Conservation (phyloP, 1,140 invertebrate genomes). For the Caenorhabditis briggsae region DNA sequence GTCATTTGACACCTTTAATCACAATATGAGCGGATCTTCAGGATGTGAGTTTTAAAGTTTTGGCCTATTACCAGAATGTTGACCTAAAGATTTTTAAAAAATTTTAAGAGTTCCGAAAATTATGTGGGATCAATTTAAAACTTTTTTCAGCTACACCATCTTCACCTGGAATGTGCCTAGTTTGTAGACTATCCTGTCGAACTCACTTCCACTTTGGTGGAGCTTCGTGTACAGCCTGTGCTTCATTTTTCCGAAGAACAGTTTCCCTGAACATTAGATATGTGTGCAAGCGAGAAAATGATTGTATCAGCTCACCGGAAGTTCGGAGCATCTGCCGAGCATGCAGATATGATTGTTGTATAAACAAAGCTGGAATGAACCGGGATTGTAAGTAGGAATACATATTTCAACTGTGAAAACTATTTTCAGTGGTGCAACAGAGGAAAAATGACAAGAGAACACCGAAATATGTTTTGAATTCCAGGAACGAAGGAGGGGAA, state of each 20-base stretch:
- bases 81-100: too few relatives aligned
- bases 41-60: too few relatives aligned
- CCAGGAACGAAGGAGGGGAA: neutral
- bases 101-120: too few relatives aligned
- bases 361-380: conserved; percentile 18
- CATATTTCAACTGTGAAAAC: neutral
- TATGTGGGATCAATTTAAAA: neutral
- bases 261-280: conserved; percentile 21
- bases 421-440: conserved; percentile 1
- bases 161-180: neutral
- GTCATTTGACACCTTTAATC: too few relatives aligned
- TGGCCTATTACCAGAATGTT: too few relatives aligned
- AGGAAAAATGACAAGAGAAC: conserved; percentile 8
- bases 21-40: too few relatives aligned
- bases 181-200: conserved; percentile 11
- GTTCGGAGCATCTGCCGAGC: conserved; percentile 4
- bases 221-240: conserved; percentile 5
- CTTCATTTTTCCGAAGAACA: conserved; percentile 16
- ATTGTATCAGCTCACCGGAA: conserved; percentile 25
- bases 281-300: conserved; percentile 11
- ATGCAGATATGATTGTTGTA: conserved; percentile 28
- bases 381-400: neutral
- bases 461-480: conserved; percentile 1
- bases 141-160: neutral
- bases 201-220: conserved; percentile 23